These are phyloP conservation scores for Phenganax subtilis DNA, from an alignment of 92 coral and sea anemone species.

Conservation along the genomic window DNA sequence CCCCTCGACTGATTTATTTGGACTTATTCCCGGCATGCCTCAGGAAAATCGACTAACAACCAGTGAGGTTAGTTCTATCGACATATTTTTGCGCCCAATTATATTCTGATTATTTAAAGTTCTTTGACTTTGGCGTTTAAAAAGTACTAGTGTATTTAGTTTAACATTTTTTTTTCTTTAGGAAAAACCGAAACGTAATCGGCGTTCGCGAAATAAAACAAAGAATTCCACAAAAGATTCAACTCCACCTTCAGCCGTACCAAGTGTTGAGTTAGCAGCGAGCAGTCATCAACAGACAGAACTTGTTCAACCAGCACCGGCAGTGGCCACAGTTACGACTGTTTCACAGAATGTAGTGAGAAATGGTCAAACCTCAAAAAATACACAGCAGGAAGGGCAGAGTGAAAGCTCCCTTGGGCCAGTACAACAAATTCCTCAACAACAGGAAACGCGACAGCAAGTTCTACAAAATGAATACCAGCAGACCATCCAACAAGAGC, in stretches of 20 bases:
- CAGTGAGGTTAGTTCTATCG: conserved; percentile 8
- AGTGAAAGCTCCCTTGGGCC: conserved; percentile 1
- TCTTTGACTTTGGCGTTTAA: background rate
- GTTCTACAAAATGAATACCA: conserved; percentile 19
- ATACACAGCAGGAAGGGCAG: background rate
- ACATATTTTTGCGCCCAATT: no score
- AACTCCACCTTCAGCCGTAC: background rate
- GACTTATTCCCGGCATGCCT: conserved; percentile 17
- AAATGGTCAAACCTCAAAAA: conserved; percentile 7
- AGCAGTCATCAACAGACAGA: background rate
- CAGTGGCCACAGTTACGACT: background rate
- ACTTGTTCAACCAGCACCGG: background rate
- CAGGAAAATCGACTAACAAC: conserved; percentile 21
- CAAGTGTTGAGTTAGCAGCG: background rate
- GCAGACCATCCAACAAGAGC: conserved; percentile 66
- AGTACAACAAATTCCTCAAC: background rate
- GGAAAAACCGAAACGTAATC: conserved; percentile 36
- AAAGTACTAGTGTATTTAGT: background rate
- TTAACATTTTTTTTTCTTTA: background rate
- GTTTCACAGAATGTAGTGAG: conserved; percentile 24
- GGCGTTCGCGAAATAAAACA: conserved; percentile 29
- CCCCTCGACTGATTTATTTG: background rate
- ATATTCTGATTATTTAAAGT: background rate
- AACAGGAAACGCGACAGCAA: background rate
- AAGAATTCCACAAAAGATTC: conserved; percentile 36